phyloP scores from a whole-genome alignment of 2,888 invertebrate genomes.

The Iphiclides podalirius region DNA sequence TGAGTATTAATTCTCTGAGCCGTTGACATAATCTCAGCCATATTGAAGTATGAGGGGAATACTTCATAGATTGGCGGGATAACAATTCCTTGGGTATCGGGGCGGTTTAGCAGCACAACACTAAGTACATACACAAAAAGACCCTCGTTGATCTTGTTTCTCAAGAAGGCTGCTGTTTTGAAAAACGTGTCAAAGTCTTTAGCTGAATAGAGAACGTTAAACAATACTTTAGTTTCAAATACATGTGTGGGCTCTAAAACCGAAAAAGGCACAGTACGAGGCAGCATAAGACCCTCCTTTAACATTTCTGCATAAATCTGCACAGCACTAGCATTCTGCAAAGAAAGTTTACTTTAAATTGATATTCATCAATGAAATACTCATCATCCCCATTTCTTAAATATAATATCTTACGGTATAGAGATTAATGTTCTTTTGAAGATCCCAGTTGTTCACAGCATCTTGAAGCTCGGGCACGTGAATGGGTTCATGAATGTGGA shows the following conservation, averaged over 20 bases:
- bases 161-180: constrained; percentile 84
- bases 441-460: constrained; percentile 71
- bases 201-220: constrained; percentile 84
- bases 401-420: constrained; percentile 61
- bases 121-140: constrained; percentile 84
- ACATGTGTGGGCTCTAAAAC: constrained; percentile 76
- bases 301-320: constrained; percentile 77
- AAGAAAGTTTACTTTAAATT: constrained; percentile 28
- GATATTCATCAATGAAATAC: too few relatives aligned
- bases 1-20: constrained; percentile 81
- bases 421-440: constrained; percentile 71
- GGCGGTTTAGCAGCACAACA: constrained; percentile 81
- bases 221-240: constrained; percentile 82
- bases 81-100: constrained; percentile 82
- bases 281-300: constrained; percentile 73
- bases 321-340: constrained; percentile 76
- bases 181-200: constrained; percentile 86
- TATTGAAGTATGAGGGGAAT: constrained; percentile 85
- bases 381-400: too few relatives aligned
- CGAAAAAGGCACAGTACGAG: constrained; percentile 81
- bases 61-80: constrained; percentile 87
- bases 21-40: constrained; percentile 83
- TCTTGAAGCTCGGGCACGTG: constrained; percentile 69
- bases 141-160: constrained; percentile 84
- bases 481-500: constrained; percentile 80